Conservation (phyloP, 2,113 vertebrate genomes). For the Xiphophorus couchianus region DNA sequence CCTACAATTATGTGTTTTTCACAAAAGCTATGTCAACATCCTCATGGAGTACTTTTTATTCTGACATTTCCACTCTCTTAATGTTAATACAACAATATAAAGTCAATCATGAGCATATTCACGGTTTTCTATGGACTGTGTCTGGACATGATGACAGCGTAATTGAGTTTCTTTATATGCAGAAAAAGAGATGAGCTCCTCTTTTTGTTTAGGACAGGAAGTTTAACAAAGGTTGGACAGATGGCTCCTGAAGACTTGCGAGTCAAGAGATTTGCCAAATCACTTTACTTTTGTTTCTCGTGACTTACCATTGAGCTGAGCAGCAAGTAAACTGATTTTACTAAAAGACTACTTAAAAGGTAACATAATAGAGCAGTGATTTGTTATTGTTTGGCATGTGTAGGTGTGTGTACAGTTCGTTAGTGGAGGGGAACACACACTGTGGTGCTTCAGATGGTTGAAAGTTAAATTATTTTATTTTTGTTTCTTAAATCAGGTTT, state of each 20-base stretch:
- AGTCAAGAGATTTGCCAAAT: constrained; percentile 53
- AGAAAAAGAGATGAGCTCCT: constrained; percentile 11
- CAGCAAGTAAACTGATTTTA: constrained; percentile 65
- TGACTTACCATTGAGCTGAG: constrained; percentile 42
- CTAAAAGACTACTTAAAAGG: constrained; percentile 20
- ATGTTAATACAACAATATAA: constrained; percentile 13
- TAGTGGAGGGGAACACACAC: constrained; percentile 3
- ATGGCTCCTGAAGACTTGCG: constrained; percentile 34
- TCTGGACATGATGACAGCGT: constrained; percentile 11
- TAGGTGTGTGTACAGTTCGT: background rate
- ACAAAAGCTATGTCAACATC: background rate
- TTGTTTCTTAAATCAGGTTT: background rate
- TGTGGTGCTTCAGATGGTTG: background rate
- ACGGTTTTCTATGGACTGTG: constrained; percentile 1
- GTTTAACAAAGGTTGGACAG: constrained; percentile 52
- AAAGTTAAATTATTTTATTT: background rate
- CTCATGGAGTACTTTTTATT: background rate
- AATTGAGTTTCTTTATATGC: constrained; percentile 21
- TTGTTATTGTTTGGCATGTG: constrained; percentile 26
- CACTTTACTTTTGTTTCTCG: constrained; percentile 54
- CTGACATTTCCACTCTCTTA: no score
- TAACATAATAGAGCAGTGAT: constrained; percentile 56
- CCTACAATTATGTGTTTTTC: background rate
- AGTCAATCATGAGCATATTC: constrained; percentile 32
- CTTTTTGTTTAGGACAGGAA: constrained; percentile 18